A percentile compares a stretch with the other conserved stretches of the same genome.
Conservation (phyloP, 2,888 invertebrate species). For the Ommatoiulus sabulosus region DNA sequence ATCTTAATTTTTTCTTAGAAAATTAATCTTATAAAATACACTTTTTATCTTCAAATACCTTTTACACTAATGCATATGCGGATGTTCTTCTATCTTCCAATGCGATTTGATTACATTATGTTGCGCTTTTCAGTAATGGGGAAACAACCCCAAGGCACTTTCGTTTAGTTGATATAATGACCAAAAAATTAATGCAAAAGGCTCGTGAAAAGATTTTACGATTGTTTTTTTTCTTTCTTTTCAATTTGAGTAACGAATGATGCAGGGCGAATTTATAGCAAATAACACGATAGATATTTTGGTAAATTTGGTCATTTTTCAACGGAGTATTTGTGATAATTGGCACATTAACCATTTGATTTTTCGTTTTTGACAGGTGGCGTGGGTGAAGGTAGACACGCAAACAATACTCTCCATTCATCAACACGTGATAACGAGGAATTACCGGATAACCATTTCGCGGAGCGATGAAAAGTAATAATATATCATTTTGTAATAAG, state of each 20-base stretch:
- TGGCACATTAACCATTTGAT: neutral
- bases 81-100: no score
- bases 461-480: constrained; percentile 60
- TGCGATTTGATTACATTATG: no score
- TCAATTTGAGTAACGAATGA: neutral
- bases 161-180: no score
- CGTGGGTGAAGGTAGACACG: constrained; percentile 92
- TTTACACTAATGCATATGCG: no score
- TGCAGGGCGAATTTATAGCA: neutral
- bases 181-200: no score
- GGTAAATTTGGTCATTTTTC: neutral
- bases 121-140: no score
- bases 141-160: no score
- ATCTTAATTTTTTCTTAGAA: no score
- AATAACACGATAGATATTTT: neutral
- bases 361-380: constrained; percentile 75
- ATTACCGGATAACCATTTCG: constrained; percentile 78
- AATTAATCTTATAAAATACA: no score
- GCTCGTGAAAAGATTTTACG: neutral
- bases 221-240: neutral
- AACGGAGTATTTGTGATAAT: neutral
- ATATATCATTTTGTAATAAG: constrained; percentile 11
- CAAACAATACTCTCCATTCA: constrained; percentile 93
- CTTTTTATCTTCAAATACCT: no score
- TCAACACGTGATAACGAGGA: constrained; percentile 91